Conservation (phyloP, 2,113 vertebrate species). For the Heptranchias perlo region DNA sequence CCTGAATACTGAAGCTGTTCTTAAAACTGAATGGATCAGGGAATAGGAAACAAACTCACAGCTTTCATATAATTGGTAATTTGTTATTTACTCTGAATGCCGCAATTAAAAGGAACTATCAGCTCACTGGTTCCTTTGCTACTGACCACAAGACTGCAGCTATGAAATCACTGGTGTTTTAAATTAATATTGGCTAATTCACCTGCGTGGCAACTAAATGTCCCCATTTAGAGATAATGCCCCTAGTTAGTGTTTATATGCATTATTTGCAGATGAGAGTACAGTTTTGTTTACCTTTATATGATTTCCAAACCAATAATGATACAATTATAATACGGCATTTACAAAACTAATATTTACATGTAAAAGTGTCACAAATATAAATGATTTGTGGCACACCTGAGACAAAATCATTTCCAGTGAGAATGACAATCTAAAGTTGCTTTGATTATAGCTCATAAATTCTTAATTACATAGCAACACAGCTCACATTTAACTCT, state of each 20-base stretch:
- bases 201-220: not conserved
- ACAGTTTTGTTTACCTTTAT: not conserved
- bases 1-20: not conserved
- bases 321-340: not conserved
- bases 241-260: not conserved
- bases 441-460: constrained; percentile 1
- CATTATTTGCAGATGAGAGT: not conserved
- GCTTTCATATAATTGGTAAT: not conserved
- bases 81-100: not conserved
- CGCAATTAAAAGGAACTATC: not conserved
- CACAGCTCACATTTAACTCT: not conserved
- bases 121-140: not conserved
- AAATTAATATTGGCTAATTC: not conserved
- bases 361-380: not conserved
- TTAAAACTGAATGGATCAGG: not conserved
- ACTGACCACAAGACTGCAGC: not conserved
- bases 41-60: not conserved
- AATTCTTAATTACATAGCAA: not conserved
- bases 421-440: not conserved
- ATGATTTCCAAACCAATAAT: not conserved
- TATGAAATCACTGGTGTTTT: not conserved
- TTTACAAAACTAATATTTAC: constrained; percentile 13
- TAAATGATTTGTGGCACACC: constrained; percentile 21
- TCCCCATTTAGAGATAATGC: not conserved
- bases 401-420: constrained; percentile 11